phyloP scores from a whole-genome alignment of 23 tunicate genomes.

The Halocynthia aurantium region DNA sequence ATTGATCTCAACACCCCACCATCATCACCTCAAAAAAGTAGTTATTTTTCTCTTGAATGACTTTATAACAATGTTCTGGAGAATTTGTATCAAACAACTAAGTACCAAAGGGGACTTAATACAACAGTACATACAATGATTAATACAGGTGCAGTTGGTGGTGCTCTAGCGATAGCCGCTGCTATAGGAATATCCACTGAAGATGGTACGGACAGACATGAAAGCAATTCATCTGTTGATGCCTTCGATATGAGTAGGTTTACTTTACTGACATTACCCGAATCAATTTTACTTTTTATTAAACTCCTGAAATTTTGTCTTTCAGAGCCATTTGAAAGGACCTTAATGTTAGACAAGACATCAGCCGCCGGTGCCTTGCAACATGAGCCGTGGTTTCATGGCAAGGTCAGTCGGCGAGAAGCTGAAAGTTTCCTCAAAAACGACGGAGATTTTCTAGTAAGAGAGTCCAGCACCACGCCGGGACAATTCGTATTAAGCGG shows the following conservation, averaged over 20 bases:
- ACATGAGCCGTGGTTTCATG: conserved; percentile 85
- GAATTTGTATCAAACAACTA: not conserved
- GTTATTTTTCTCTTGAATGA: not conserved
- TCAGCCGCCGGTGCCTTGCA: conserved; percentile 45
- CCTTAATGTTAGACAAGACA: conserved; percentile 16
- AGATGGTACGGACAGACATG: conserved; percentile 33
- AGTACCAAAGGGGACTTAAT: not conserved
- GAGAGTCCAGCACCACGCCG: conserved; percentile 61
- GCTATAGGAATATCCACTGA: conserved; percentile 85
- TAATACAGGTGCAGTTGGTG: conserved; percentile 36
- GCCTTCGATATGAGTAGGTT: conserved; percentile 91
- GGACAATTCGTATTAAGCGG: conserved; percentile 90
- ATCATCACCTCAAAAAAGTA: conserved; percentile 65
- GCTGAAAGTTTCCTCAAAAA: conserved; percentile 52
- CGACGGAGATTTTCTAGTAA: conserved; percentile 91
- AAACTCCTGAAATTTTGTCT: not conserved
- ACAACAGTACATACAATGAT: not conserved
- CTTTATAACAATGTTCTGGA: not conserved
- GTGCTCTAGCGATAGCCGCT: conserved; percentile 86
- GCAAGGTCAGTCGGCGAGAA: conserved; percentile 56
- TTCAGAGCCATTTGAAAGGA: conserved; percentile 64
- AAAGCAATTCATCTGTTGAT: conserved; percentile 49
- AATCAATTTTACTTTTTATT: not conserved
- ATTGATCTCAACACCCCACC: conserved; percentile 58
- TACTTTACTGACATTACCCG: not conserved